Evolutionary conservation across 2,888 invertebrate genomes (phyloP).

Genomic region (Trichopoda pennipes): DNA sequence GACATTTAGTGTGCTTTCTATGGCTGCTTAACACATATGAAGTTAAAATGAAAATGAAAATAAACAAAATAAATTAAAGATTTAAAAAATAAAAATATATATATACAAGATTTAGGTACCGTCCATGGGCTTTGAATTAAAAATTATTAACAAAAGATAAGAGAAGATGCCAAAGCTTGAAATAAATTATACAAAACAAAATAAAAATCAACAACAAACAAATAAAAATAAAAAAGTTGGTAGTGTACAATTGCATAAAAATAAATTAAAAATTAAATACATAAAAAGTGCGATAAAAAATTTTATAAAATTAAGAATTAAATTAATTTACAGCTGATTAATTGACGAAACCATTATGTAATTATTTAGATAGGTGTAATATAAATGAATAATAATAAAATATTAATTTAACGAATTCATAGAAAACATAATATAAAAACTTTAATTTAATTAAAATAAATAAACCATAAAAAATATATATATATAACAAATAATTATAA

Average conservation of each 20-base stretch:
- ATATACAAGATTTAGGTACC: slow-evolving; percentile 75
- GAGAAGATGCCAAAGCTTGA: slow-evolving; percentile 61
- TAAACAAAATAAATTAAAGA: neutral
- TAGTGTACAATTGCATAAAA: slow-evolving; percentile 60
- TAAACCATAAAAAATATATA: slow-evolving; percentile 3
- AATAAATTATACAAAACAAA: slow-evolving; percentile 25
- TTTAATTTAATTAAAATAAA: slow-evolving; percentile 31
- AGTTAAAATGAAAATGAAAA: no score
- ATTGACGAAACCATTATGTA: slow-evolving; percentile 44
- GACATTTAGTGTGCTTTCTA: no score
- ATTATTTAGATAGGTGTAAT: slow-evolving; percentile 63
- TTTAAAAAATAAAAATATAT: slow-evolving; percentile 33
- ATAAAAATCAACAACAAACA: slow-evolving; percentile 35
- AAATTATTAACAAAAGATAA: slow-evolving; percentile 49
- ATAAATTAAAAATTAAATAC: slow-evolving; percentile 2
- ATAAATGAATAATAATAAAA: slow-evolving; percentile 31
- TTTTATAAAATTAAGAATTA: neutral
- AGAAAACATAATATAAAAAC: slow-evolving; percentile 27
- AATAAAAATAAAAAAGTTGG: slow-evolving; percentile 23
- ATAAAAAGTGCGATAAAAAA: neutral
- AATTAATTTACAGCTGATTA: slow-evolving; percentile 27
- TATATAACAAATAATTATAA: slow-evolving; percentile 8
- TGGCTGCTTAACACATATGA: no score
- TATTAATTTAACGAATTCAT: slow-evolving; percentile 22
- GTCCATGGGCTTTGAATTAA: slow-evolving; percentile 79